Conservation (phyloP, 1,140 invertebrate species). For the Bombus vancouverensis region DNA sequence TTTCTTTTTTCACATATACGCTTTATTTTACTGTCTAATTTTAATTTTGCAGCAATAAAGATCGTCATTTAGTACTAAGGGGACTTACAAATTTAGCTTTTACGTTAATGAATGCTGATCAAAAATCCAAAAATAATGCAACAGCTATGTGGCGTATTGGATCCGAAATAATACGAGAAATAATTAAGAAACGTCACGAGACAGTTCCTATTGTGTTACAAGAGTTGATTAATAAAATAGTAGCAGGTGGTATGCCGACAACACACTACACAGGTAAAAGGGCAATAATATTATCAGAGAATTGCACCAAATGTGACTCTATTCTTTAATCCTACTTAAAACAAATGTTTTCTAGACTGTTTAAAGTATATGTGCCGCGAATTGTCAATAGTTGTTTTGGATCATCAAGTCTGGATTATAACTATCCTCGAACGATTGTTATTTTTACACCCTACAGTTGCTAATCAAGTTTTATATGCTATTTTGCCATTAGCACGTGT, state of each 20-base stretch:
- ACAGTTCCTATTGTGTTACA: conserved; percentile 80
- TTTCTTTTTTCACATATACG: not conserved
- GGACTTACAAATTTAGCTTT: conserved; percentile 84
- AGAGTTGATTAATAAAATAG: conserved; percentile 81
- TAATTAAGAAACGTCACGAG: conserved; percentile 81
- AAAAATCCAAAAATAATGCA: conserved; percentile 68
- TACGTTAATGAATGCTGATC: conserved; percentile 79
- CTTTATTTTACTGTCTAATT: not conserved
- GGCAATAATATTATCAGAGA: not conserved
- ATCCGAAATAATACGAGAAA: conserved; percentile 81
- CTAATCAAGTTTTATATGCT: conserved; percentile 81
- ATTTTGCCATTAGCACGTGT: conserved; percentile 82
- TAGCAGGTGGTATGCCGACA: conserved; percentile 73
- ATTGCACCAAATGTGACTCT: not conserved
- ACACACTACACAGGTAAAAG: conserved; percentile 82
- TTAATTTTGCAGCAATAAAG: conserved; percentile 76
- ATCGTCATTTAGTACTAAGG: conserved; percentile 82
- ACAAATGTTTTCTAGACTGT: conserved; percentile 80
- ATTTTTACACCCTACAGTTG: conserved; percentile 75
- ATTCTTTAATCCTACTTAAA: conserved; percentile 8
- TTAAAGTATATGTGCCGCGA: conserved; percentile 81
- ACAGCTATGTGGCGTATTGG: conserved; percentile 79
- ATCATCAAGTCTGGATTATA: conserved; percentile 80
- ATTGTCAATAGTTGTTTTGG: conserved; percentile 79
- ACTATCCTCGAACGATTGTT: conserved; percentile 82